Percentiles rank a stretch among this genome's conserved stretches.
Conservation (phyloP, 2,113 vertebrate genomes). For the Mus pahari region DNA sequence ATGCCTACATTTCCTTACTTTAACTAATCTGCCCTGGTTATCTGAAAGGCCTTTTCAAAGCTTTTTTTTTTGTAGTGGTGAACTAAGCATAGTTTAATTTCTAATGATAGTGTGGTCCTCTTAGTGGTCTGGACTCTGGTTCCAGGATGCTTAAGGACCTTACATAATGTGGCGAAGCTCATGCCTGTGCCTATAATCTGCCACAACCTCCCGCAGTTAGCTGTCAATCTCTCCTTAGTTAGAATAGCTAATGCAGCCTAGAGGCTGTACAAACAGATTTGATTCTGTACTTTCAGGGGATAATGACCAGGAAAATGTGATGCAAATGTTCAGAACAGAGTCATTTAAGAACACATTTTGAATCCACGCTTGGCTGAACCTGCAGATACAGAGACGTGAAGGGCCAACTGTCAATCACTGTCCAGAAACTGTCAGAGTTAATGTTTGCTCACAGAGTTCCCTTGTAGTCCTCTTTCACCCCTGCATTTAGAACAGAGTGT, state of each 20-base stretch:
- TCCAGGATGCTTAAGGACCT: neutral
- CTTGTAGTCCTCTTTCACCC: neutral
- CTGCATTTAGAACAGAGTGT: neutral
- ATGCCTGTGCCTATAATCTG: neutral
- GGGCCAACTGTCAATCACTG: neutral
- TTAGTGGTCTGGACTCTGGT: neutral
- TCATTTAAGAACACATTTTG: neutral
- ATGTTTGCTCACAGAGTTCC: too few species aligned
- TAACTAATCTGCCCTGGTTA: neutral
- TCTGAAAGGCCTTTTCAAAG: neutral
- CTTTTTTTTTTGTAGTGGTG: neutral
- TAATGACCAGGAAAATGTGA: neutral
- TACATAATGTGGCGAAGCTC: neutral
- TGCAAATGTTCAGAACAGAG: neutral
- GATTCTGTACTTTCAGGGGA: neutral
- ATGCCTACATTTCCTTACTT: neutral
- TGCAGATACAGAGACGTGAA: neutral
- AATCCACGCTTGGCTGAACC: neutral
- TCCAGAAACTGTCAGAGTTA: neutral
- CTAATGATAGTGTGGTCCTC: neutral
- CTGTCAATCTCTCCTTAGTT: neutral
- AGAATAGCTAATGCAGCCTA: neutral
- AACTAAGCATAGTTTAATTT: neutral
- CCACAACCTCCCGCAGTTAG: neutral
- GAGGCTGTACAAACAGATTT: neutral